Conservation (phyloP, 2,797 vertebrate genomes). For the Pagetopsis macropterus region DNA sequence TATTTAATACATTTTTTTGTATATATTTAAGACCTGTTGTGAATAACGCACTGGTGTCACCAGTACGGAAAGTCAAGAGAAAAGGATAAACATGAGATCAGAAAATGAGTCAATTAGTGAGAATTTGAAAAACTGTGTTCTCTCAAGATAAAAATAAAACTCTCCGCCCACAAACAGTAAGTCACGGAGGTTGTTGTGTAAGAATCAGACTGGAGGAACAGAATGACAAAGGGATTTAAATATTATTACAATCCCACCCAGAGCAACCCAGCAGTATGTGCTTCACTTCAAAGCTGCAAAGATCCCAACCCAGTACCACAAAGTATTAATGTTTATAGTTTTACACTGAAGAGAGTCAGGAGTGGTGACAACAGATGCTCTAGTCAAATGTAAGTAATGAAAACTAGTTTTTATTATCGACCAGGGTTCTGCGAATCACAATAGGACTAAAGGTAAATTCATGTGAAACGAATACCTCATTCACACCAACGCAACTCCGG, state of each 20-base stretch:
- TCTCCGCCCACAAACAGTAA: background rate
- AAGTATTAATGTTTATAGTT: background rate
- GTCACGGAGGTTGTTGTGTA: background rate
- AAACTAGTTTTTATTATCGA: background rate
- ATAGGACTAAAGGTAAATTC: background rate
- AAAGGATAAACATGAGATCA: background rate
- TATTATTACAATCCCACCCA: slow-evolving; percentile 29
- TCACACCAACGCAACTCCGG: too few relatives aligned
- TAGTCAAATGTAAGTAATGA: too few relatives aligned
- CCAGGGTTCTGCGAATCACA: background rate
- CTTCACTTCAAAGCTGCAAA: slow-evolving; percentile 28
- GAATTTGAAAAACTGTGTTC: background rate
- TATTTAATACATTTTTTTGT: too few relatives aligned
- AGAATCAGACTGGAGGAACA: slow-evolving; percentile 1
- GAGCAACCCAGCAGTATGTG: background rate
- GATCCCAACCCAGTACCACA: slow-evolving; percentile 39
- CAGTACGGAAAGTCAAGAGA: background rate
- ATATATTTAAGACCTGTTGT: too few relatives aligned
- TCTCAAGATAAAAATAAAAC: background rate
- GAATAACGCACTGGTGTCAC: background rate
- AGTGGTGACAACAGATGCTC: background rate
- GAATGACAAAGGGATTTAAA: background rate
- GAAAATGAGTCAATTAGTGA: background rate
- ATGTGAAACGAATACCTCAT: background rate
- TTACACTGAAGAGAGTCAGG: slow-evolving; percentile 10